These are phyloP conservation scores for Leptopilina syphax DNA, from an alignment of 2,888 invertebrate species.

Conservation along the genomic window DNA sequence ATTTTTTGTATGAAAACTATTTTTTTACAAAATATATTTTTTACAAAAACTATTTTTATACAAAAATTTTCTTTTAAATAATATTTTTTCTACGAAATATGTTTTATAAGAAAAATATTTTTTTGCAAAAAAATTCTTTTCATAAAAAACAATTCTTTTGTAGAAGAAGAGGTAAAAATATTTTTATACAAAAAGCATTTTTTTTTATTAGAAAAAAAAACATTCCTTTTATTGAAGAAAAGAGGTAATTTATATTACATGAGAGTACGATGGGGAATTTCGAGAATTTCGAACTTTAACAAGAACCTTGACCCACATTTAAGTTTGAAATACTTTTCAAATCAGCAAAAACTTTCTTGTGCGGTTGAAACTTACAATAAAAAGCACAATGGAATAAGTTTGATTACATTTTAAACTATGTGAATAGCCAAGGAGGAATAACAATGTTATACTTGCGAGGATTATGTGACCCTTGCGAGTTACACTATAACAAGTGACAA, in stretches of 20 bases:
- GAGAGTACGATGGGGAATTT: not conserved
- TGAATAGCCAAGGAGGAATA: not conserved
- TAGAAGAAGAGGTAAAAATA: not conserved
- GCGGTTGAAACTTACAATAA: slow-evolving; percentile 7
- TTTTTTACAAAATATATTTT: too few species aligned
- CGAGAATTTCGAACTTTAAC: not conserved
- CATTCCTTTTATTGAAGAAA: not conserved
- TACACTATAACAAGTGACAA: not conserved
- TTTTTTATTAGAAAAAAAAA: not conserved
- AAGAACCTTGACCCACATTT: slow-evolving; percentile 28
- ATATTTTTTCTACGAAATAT: too few species aligned
- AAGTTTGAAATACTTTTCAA: slow-evolving; percentile 26
- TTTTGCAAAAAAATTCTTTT: too few species aligned
- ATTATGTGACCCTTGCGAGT: not conserved
- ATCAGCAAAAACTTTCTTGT: not conserved
- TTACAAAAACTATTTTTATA: too few species aligned
- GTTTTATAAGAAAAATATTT: too few species aligned
- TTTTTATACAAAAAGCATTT: not conserved
- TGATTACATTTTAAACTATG: slow-evolving; percentile 17
- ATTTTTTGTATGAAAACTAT: too few species aligned
- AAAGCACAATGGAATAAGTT: slow-evolving; percentile 17
- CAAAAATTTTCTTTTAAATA: too few species aligned
- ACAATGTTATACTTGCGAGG: not conserved
- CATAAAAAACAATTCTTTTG: too few species aligned
- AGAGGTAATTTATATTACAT: not conserved